Evolutionary conservation across 1,140 invertebrate species (phyloP).

Genomic region (Pantala flavescens): DNA sequence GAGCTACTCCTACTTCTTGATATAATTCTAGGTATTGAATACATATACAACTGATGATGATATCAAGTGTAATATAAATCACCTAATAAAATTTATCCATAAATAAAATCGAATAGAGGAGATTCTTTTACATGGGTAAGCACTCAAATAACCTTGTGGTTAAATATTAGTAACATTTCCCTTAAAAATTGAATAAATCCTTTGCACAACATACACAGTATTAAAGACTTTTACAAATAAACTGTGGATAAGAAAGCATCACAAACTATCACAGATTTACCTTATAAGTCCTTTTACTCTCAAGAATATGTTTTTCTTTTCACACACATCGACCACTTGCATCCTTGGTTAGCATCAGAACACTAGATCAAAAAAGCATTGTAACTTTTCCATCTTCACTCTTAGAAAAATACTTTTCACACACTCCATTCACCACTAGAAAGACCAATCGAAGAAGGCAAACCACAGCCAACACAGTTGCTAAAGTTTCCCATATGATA

Average conservation of each 20-base stretch:
- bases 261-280: slow-evolving; percentile 24
- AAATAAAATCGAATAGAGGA: slow-evolving; percentile 10
- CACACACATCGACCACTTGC: slow-evolving; percentile 14
- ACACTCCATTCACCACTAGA: slow-evolving; percentile 16
- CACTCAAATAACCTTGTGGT: slow-evolving; percentile 9
- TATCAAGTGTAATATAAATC: slow-evolving; percentile 10
- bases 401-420: slow-evolving; percentile 23
- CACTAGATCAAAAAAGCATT: slow-evolving; percentile 18
- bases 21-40: slow-evolving; percentile 4
- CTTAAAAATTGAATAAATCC: slow-evolving; percentile 9
- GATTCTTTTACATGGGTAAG: neutral
- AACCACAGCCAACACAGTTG: slow-evolving; percentile 21
- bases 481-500: neutral
- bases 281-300: slow-evolving; percentile 20
- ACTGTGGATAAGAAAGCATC: slow-evolving; percentile 21
- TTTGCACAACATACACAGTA: slow-evolving; percentile 14
- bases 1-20: slow-evolving; percentile 16
- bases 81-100: slow-evolving; percentile 3
- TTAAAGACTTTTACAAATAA: slow-evolving; percentile 18
- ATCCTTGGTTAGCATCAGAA: slow-evolving; percentile 14
- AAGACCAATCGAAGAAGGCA: slow-evolving; percentile 20
- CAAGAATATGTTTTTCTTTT: slow-evolving; percentile 13
- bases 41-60: slow-evolving; percentile 14
- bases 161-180: slow-evolving; percentile 7
- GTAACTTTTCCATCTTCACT: slow-evolving; percentile 20